A percentile compares a stretch with the other conserved stretches of the same genome.
Conservation (phyloP, 35 echinoderm and acorn worm species). For the Holothuria glaberrima region DNA sequence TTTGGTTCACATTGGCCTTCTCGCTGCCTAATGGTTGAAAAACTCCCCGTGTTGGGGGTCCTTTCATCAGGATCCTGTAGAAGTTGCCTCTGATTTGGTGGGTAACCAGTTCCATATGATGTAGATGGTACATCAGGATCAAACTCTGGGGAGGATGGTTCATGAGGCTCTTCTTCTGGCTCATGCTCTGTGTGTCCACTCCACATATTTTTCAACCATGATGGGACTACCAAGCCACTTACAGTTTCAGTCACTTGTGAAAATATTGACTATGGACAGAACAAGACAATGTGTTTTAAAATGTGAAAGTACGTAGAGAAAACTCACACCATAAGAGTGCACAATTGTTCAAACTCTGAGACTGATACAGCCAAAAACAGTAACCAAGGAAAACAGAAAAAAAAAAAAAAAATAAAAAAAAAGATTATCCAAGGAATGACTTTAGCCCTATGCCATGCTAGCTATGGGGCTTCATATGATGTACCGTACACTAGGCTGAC, state of each 20-base stretch:
- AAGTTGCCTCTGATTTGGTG: not conserved
- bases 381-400: no score
- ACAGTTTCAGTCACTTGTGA: conserved; percentile 13
- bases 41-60: not conserved
- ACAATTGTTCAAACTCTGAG: no score
- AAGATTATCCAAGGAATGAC: no score
- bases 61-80: not conserved
- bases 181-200: not conserved
- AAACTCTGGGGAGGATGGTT: not conserved
- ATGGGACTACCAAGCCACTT: conserved; percentile 7
- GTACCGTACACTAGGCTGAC: no score
- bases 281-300: no score
- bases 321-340: no score
- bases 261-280: not conserved
- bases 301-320: no score
- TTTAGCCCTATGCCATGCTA: no score
- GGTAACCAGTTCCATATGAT: conserved; percentile 17
- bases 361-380: no score
- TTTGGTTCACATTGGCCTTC: not conserved
- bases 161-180: not conserved
- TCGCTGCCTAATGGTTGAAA: not conserved
- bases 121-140: conserved; percentile 18
- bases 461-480: no score
- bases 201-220: conserved; percentile 26
- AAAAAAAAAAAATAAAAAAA: no score